Base-by-base conservation (phyloP, 2,888 invertebrate genomes). In the Tiliacea citrago region DNA sequence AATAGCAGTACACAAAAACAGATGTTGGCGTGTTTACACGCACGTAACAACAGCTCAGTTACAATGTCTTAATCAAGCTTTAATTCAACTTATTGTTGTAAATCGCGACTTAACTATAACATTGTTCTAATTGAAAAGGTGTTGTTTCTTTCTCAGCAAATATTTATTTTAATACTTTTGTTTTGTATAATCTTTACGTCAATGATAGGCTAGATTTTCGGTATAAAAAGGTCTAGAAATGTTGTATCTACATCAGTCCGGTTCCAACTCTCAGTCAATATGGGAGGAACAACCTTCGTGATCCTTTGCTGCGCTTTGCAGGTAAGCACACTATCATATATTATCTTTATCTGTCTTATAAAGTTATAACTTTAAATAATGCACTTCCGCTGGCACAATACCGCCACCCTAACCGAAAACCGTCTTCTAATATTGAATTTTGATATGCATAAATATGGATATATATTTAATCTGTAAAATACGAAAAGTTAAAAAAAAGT, bases 231-330 rank as follows among this genome's bases (percentile, higher is more conserved):
- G 81, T 77, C 53, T 10, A 71, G 77, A 82, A 80, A 73, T 81
- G 67, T 77, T 75, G 51, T 71, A 73, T 79, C 79, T 83, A 84
- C 89, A 96, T 96, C 96, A 96, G 95, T 94, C 90, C 93, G 94
- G 95, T 93, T 91, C 88, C 92, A 91, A 91, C 95, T 96, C 96
- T 95, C 94, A 79, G 87, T 47, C 83, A 95, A 88, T 68, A 96
- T 96, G 96, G 96, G 96, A 93, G 96, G 89, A 73, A 89, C 91
- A 90, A 88, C 95, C 95, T 91, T 95, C 87, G 94, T 95, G 96
- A 96, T 96, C 96, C 90, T 96, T 88, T 93, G 92, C 94, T 95
- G 94, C 89, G 93, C 91, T 87, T 86, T 95, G 92, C 95, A 95
- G 95, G 96, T 96, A 83, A 96, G 95, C 55, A 57, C 8, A 49